Conservation (phyloP, 2,888 invertebrate species). For the Drosophila paramelanica region DNA sequence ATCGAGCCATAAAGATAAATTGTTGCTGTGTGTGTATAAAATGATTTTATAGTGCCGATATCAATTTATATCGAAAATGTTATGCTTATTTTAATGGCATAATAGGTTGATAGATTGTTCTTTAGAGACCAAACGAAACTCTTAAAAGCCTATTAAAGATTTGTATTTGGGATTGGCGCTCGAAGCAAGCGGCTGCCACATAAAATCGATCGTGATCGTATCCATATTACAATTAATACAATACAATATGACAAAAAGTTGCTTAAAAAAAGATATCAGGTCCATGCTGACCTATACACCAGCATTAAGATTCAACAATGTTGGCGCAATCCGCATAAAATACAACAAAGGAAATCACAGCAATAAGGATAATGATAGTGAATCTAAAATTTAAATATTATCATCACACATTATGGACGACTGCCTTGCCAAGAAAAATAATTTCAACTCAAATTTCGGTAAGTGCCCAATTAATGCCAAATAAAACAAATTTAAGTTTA, state of each 20-base stretch:
- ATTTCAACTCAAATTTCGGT: background rate
- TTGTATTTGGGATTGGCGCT: background rate
- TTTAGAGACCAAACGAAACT: background rate
- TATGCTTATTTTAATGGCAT: background rate
- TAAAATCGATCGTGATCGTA: background rate
- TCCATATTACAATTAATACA: no score
- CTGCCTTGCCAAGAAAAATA: background rate
- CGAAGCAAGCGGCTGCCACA: background rate
- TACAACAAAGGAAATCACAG: no score
- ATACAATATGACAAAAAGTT: no score
- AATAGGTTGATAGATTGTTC: background rate
- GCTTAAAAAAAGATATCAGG: no score
- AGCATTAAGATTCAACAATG: no score
- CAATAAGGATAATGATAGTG: no score
- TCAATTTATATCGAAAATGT: constrained; percentile 1
- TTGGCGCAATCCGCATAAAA: no score
- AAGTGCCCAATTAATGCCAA: background rate
- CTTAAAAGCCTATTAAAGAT: no score
- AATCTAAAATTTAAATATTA: no score
- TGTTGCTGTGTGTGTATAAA: background rate
- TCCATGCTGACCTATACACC: no score
- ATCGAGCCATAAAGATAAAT: background rate
- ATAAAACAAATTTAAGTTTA: background rate
- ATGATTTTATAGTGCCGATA: constrained; percentile 6
- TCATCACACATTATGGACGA: background rate